Percentiles rank a stretch among this genome's conserved stretches.
phyloP scores from a whole-genome alignment of 2,113 vertebrate species.

The Lanius ludovicianus region DNA sequence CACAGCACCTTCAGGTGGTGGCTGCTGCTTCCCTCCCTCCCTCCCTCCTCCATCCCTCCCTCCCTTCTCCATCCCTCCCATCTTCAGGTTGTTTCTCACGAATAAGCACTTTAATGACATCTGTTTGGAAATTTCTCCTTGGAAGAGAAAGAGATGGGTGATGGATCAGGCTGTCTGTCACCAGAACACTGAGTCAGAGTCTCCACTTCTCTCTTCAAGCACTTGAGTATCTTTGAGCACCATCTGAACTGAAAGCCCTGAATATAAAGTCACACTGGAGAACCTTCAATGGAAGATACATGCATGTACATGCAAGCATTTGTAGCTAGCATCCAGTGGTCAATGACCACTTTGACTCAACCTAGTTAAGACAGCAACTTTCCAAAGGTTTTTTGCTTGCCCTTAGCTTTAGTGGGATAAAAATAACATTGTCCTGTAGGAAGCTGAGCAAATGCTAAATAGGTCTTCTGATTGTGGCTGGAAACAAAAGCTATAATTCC shows the following conservation, averaged over 20 bases:
- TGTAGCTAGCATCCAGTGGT: not conserved
- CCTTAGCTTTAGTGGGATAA: not conserved
- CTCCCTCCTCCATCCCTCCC: too few relatives aligned
- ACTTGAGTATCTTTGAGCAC: not conserved
- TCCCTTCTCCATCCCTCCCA: not conserved
- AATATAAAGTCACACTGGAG: not conserved
- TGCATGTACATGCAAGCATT: not conserved
- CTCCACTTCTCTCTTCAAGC: not conserved
- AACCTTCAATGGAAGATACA: not conserved
- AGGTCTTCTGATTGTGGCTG: not conserved
- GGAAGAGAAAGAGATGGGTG: not conserved
- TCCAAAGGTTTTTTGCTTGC: accelerated
- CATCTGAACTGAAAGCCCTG: not conserved
- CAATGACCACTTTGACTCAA: not conserved
- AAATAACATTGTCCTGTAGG: not conserved
- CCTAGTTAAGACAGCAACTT: not conserved
- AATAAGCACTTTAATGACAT: not conserved
- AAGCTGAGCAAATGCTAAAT: not conserved
- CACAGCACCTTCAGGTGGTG: not conserved
- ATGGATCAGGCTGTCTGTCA: not conserved
- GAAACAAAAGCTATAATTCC: not conserved
- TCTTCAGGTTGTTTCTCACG: not conserved
- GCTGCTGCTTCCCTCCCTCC: not conserved
- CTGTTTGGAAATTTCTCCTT: not conserved
- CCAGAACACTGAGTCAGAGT: not conserved